Conservation (phyloP, 2,797 vertebrate species). For the Fistularia commersonii region DNA sequence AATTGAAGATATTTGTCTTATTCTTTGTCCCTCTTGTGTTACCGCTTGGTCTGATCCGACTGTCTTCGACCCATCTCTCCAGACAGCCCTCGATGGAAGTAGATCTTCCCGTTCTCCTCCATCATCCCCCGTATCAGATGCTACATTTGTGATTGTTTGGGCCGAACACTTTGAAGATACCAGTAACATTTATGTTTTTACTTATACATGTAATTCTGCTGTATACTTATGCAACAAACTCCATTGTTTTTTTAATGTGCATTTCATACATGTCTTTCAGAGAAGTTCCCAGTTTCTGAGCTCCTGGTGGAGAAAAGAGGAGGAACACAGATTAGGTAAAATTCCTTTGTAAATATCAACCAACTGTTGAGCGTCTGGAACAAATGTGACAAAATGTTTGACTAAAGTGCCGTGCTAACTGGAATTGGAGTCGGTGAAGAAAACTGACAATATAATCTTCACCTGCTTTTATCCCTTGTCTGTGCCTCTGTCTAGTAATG, state of each 20-base stretch:
- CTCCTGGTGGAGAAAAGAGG: slow-evolving; percentile 19
- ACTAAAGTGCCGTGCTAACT: background rate
- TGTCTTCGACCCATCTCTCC: slow-evolving; percentile 1
- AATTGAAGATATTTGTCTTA: background rate
- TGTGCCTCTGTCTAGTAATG: slow-evolving; percentile 4
- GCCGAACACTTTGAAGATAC: slow-evolving; percentile 34
- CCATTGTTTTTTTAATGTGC: background rate
- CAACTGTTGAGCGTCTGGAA: background rate
- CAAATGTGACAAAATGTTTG: background rate
- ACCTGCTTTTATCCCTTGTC: background rate
- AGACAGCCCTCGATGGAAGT: slow-evolving; percentile 21
- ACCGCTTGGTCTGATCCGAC: background rate
- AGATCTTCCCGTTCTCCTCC: background rate
- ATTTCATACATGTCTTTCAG: slow-evolving; percentile 26
- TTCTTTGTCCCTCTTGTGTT: background rate
- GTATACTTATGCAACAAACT: background rate
- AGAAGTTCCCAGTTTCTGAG: slow-evolving; percentile 33
- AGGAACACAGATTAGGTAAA: slow-evolving; percentile 17
- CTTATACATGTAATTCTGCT: too few relatives aligned
- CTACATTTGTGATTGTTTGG: slow-evolving; percentile 34
- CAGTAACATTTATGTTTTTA: slow-evolving; percentile 18
- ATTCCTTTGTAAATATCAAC: background rate
- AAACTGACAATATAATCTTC: too few relatives aligned
- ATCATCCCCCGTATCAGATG: background rate
- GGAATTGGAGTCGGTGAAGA: background rate